Base-by-base conservation (phyloP, 2,888 invertebrate species). In the Dioctria rufipes region DNA sequence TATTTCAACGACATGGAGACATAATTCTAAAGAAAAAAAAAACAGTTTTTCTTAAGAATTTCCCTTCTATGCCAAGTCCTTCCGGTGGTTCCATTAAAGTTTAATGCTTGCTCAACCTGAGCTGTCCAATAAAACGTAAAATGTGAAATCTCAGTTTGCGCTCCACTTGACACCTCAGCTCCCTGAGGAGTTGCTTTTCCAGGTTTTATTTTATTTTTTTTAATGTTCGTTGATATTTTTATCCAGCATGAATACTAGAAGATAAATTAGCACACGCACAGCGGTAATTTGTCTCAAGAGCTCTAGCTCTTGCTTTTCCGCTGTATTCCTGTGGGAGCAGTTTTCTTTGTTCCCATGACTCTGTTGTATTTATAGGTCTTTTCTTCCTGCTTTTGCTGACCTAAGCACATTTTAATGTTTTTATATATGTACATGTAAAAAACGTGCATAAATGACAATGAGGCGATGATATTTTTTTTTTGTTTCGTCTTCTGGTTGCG, bases 241-340 rank as follows among this genome's bases (percentile, higher is more conserved):
- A 75, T 75, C 60, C 42, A 60, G 73, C 73, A 25, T 75, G 60
- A 75, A 60, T 42, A 13, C 49, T 63, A 46, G 77, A 77, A 77
- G 63, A 77, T 77, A 77, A 77, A 77, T 77, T 77, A 77, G 77
- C 77, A 63, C 77, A 77, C 77, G 77, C 77, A 77, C 77, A 77
- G 63, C 49, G 11, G 77, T 77, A 77, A 77, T 77, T 77, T 77
- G 77, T 77, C 77, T 77, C 77, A 61, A 63, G 77, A 77, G 77
- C 63, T 63, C 77, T 63, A 63, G 77, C 63, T 77, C 61, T 66
- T 66, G 46, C 43, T 39, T 63, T 43, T 77, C 63, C 49, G 63
- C 25, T 25, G 25, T 25, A 49, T 37, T 69, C 13, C 69, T 43
- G 11, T 46, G 43, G 58, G 42, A 37, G 54, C 39, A 71, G 37